Conservation (phyloP, 2,797 vertebrate genomes). For the Erethizon dorsatum region DNA sequence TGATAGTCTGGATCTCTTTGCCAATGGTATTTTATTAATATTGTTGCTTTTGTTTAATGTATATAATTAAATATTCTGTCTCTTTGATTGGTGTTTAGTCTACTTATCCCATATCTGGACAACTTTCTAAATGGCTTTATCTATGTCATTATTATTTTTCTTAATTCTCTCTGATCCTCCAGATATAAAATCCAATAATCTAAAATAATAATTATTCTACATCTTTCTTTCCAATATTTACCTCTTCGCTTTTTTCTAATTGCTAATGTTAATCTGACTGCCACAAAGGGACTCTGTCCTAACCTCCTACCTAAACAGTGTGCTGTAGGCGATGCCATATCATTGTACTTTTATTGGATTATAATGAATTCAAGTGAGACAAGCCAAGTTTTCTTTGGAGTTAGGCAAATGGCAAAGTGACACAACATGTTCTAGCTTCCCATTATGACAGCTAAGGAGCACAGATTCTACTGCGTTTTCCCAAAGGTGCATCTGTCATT, state of each 20-base stretch:
- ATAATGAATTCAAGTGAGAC: constrained; percentile 34
- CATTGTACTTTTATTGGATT: not conserved
- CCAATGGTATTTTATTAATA: not conserved
- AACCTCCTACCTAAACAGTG: not conserved
- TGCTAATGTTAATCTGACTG: not conserved
- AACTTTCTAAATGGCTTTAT: constrained; percentile 15
- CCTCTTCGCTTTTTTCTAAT: not conserved
- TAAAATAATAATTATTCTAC: not conserved
- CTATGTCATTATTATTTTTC: not conserved
- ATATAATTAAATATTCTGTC: not conserved
- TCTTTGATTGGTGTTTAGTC: not conserved
- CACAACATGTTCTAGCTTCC: not conserved
- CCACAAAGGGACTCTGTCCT: not conserved
- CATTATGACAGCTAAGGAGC: not conserved
- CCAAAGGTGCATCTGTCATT: constrained; percentile 2
- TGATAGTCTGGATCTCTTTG: not conserved
- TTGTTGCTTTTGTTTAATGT: not conserved
- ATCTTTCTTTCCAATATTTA: not conserved
- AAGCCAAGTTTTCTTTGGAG: constrained; percentile 22
- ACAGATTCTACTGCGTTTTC: not conserved
- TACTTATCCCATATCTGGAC: not conserved
- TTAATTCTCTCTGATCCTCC: constrained; percentile 39
- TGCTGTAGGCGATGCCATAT: not conserved
- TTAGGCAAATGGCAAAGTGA: not conserved
- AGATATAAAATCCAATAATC: not conserved